Percentiles rank a stretch among this genome's conserved stretches.
These are phyloP conservation scores for Lasioglossum zephyrum DNA, from an alignment of 2,888 invertebrate species.

Conservation along the genomic window DNA sequence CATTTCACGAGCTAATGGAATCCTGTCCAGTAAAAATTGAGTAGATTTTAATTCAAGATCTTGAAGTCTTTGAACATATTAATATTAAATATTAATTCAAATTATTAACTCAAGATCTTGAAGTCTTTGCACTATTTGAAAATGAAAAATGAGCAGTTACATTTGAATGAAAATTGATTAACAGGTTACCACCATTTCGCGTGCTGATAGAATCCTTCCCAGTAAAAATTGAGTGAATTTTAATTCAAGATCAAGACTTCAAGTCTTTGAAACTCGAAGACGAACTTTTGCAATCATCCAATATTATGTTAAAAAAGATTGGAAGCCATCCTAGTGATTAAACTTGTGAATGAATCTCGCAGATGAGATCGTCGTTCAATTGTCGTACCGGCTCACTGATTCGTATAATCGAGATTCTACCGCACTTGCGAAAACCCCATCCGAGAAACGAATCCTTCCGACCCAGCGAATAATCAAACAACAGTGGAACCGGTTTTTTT, in stretches of 20 bases:
- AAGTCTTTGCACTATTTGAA: neutral
- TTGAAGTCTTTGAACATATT: too few relatives aligned
- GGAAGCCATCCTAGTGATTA: neutral
- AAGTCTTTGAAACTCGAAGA: neutral
- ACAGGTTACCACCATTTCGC: neutral
- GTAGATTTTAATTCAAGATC: too few relatives aligned
- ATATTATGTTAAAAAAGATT: neutral
- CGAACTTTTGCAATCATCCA: neutral
- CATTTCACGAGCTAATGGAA: neutral
- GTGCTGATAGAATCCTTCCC: neutral
- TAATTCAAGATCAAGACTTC: neutral
- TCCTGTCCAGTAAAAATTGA: too few relatives aligned
- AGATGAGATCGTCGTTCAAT: neutral
- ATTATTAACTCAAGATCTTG: too few relatives aligned
- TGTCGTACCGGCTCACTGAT: neutral
- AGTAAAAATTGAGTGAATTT: neutral
- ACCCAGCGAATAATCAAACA: neutral
- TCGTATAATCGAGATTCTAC: neutral
- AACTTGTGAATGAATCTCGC: slow-evolving; percentile 3
- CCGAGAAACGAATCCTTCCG: slow-evolving; percentile 7
- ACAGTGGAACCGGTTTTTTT: neutral
- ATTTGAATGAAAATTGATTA: neutral
- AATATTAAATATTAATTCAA: too few relatives aligned
- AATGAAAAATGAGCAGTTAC: neutral
- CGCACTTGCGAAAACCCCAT: neutral